Conservation (phyloP, 1,140 invertebrate species). For the Scaptomyza hsui region DNA sequence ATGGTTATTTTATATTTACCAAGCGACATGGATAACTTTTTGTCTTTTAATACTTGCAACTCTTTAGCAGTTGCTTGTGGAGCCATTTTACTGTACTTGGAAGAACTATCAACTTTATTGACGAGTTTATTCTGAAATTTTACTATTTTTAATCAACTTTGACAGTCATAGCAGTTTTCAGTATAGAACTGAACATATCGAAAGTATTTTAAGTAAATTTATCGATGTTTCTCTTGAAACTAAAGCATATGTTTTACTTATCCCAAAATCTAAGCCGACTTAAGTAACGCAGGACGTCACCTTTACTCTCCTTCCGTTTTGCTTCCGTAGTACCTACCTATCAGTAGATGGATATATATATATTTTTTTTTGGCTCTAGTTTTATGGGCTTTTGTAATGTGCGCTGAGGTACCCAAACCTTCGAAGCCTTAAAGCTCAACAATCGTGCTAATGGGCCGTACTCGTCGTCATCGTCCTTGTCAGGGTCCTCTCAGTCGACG, state of each 20-base stretch:
- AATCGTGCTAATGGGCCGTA: conserved; percentile 80
- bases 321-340: conserved; percentile 9
- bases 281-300: conserved; percentile 47
- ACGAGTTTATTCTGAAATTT: not conserved
- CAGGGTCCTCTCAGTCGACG: conserved; percentile 13
- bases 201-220: too few species aligned
- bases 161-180: too few species aligned
- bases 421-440: conserved; percentile 73
- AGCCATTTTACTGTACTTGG: not conserved
- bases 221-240: too few species aligned
- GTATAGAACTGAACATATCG: too few species aligned
- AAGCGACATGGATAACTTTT: not conserved
- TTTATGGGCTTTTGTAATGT: conserved; percentile 73
- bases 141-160: not conserved
- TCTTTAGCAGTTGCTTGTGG: not conserved
- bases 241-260: conserved; percentile 65
- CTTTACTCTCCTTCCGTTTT: conserved; percentile 1
- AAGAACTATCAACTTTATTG: not conserved
- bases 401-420: conserved; percentile 50
- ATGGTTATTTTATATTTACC: conserved; percentile 1
- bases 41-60: not conserved
- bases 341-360: conserved; percentile 7
- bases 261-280: conserved; percentile 41
- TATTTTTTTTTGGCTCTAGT: conserved; percentile 50
- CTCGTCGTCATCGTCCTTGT: conserved; percentile 59